These are phyloP conservation scores for Liodrosophila aerea DNA, from an alignment of 2,888 invertebrate genomes.

Conservation along the genomic window DNA sequence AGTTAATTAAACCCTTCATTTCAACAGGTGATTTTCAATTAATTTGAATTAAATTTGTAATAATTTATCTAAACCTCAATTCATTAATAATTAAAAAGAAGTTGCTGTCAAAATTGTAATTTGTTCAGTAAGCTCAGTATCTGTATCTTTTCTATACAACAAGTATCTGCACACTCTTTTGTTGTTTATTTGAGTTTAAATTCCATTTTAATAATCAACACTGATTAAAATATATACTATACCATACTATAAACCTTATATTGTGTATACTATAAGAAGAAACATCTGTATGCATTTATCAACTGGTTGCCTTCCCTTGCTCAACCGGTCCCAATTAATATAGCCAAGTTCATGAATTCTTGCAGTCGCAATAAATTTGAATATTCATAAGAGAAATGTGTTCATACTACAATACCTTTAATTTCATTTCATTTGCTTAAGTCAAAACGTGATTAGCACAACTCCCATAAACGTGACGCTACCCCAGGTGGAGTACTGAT, in stretches of 20 bases:
- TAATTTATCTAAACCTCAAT: too few species aligned
- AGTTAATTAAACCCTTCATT: too few species aligned
- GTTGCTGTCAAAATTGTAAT: too few species aligned
- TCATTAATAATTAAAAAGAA: too few species aligned
- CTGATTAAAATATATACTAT: conserved; percentile 14
- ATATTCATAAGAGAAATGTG: neutral
- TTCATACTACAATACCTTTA: neutral
- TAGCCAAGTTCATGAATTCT: conserved; percentile 14
- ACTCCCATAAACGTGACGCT: conserved; percentile 49
- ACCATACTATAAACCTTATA: too few species aligned
- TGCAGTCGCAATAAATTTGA: conserved; percentile 2
- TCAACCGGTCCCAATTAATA: conserved; percentile 33
- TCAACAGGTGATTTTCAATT: too few species aligned
- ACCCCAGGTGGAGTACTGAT: neutral
- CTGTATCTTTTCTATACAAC: too few species aligned
- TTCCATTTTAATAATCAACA: too few species aligned
- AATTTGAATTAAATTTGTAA: too few species aligned
- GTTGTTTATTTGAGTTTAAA: too few species aligned
- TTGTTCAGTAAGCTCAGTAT: too few species aligned
- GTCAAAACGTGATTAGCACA: conserved; percentile 12
- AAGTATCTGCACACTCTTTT: too few species aligned
- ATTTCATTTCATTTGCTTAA: neutral
- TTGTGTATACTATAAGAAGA: neutral
- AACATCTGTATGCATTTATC: conserved; percentile 5
- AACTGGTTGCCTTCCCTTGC: conserved; percentile 33